These are phyloP conservation scores for Neotoxoptera formosana DNA, from an alignment of 1,140 invertebrate species.

Conservation along the genomic window DNA sequence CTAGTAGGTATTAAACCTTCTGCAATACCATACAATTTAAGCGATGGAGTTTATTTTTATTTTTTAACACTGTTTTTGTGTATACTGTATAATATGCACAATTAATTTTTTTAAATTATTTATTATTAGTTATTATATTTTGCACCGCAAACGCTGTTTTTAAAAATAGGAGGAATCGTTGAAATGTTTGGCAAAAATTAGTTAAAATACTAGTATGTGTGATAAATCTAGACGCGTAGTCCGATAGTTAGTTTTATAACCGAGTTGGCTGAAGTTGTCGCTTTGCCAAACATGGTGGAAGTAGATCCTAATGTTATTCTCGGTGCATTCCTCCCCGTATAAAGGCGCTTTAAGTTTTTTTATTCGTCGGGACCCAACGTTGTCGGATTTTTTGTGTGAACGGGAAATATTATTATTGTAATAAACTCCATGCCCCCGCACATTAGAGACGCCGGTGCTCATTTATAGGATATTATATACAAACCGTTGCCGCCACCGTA, in stretches of 20 bases:
- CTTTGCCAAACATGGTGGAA: constrained; percentile 33
- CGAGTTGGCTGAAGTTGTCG: background rate
- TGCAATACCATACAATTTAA: background rate
- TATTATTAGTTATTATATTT: background rate
- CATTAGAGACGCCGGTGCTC: background rate
- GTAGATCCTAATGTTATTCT: constrained; percentile 34
- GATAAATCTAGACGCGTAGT: constrained; percentile 21
- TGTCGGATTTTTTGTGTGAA: background rate
- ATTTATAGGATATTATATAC: constrained; percentile 30
- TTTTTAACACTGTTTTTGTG: background rate
- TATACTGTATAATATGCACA: background rate
- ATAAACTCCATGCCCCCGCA: background rate
- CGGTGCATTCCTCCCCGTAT: background rate
- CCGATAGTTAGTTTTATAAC: background rate
- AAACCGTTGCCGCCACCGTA: background rate
- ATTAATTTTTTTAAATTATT: background rate
- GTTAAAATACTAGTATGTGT: background rate
- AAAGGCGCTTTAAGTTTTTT: background rate
- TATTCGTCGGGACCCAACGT: background rate
- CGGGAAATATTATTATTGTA: background rate
- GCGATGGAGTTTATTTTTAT: background rate
- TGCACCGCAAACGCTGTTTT: background rate
- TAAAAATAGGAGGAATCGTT: constrained; percentile 9
- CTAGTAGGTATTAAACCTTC: background rate
- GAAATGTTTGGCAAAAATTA: constrained; percentile 39